Conservation (phyloP, 92 coral and sea anemone species). For the Blastomussa wellsi region DNA sequence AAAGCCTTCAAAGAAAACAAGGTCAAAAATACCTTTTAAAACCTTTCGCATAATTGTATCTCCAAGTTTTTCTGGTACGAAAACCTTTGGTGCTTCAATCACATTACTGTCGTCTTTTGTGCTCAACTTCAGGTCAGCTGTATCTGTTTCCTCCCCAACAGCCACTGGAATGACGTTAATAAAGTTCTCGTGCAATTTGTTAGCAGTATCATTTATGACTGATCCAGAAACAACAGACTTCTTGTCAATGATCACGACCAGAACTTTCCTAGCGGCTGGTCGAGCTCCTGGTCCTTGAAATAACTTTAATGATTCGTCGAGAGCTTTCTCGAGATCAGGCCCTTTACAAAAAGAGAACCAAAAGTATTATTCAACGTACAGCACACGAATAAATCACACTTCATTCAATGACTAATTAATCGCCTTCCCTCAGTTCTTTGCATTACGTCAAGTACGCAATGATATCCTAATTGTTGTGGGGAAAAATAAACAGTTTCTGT, state of each 20-base stretch:
- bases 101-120: slow-evolving; percentile 44
- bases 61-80: slow-evolving; percentile 42
- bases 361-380: background rate
- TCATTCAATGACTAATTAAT: no score
- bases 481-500: no score
- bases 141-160: slow-evolving; percentile 73
- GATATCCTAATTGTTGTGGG: no score
- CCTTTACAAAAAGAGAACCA: background rate
- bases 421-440: no score
- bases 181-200: slow-evolving; percentile 43
- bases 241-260: slow-evolving; percentile 84
- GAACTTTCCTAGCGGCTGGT: slow-evolving; percentile 57
- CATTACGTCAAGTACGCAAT: no score
- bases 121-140: slow-evolving; percentile 35
- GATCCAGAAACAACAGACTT: slow-evolving; percentile 60
- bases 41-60: slow-evolving; percentile 63
- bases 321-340: slow-evolving; percentile 62
- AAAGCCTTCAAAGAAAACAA: background rate
- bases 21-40: slow-evolving; percentile 7
- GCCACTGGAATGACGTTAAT: slow-evolving; percentile 82
- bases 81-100: slow-evolving; percentile 48
- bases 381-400: background rate
- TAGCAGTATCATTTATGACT: slow-evolving; percentile 48
- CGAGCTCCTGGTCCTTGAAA: slow-evolving; percentile 63
- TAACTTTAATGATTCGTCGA: slow-evolving; percentile 56